A percentile compares a stretch with the other conserved stretches of the same genome.
These are phyloP conservation scores for Plectrocnemia conspersa DNA, from an alignment of 1,140 invertebrate genomes.

Conservation along the genomic window DNA sequence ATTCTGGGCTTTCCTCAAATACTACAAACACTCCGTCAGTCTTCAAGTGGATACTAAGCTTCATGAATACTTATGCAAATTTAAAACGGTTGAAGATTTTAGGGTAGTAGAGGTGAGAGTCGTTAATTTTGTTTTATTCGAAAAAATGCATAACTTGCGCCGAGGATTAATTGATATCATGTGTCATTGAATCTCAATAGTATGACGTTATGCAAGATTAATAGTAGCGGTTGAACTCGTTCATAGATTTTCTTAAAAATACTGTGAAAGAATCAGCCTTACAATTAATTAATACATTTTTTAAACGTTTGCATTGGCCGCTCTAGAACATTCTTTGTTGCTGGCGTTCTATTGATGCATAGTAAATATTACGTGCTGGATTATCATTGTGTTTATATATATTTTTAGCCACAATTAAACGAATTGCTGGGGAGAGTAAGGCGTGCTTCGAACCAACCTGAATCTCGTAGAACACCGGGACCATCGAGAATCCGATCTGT, in stretches of 20 bases:
- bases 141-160: no score
- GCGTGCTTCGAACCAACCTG: conserved; percentile 22
- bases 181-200: no score
- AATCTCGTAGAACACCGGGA: conserved; percentile 23
- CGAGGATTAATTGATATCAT: background rate
- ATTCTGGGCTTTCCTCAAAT: conserved; percentile 98
- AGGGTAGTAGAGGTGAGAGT: conserved; percentile 61
- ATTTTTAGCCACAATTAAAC: conserved; percentile 32
- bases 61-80: conserved; percentile 76
- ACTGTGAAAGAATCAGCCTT: no score
- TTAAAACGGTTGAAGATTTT: conserved; percentile 94
- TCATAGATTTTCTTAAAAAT: no score
- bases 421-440: conserved; percentile 28
- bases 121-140: conserved; percentile 3
- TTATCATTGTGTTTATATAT: no score
- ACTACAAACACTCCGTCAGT: conserved; percentile 75
- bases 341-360: background rate
- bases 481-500: conserved; percentile 20
- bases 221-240: no score
- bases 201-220: no score
- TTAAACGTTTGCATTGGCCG: background rate
- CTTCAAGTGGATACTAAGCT: conserved; percentile 79
- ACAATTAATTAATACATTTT: no score
- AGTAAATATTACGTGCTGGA: background rate
- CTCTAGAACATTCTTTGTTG: background rate